Base-by-base conservation (phyloP, 2,797 vertebrate genomes). In the Aplochiton taeniatus region DNA sequence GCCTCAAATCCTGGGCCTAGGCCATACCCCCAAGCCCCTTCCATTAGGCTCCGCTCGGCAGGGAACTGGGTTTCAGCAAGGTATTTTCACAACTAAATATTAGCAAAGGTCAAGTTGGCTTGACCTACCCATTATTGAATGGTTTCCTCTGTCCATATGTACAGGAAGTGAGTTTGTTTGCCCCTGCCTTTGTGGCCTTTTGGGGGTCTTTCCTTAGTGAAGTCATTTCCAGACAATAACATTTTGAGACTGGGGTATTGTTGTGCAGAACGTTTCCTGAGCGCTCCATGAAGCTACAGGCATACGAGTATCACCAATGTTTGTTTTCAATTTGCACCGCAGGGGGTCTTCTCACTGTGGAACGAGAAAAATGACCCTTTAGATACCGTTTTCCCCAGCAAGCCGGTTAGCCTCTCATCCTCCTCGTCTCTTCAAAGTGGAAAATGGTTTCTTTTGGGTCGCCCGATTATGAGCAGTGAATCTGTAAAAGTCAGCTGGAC, bases 401-500 rank as follows among this genome's bases (percentile, higher is more conserved):
- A 8, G 51, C 58, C 62, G 68, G 54, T 46, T 42, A 14, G 53
- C 56, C 8, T 56, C 56, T 80, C 61, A 55, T 79, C 73, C 61
- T 78, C 54, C 55, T 67, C 74, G 54, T 58, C 18, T 55, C 66
- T 66, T 70, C 63, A 55, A 73, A 68, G 67, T 66, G 64, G 67
- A 70, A 84, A 83, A 83, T 87, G 78, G 73, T 70, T 78, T 71
- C 49, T 20, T 77, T 76, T 68, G 62, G 78, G 69, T 42, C 58
- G 64, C 59, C 51, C 63, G 69, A 74, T 58, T 17, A 45, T 49
- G 77, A 72, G 73, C 77, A 76, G 42, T 31, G 58, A 73, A 66
- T 79, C 1, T 63, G 71, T 72, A 75, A 74, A 43, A 60, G 70
- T 81, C 77, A 31, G 58, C 42, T 46, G 43, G 77, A 69, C 70